Evolutionary conservation across 2,888 invertebrate genomes (phyloP), one percentile per base, ranked within the genome.

Genomic region (Plagodis pulveraria): DNA sequence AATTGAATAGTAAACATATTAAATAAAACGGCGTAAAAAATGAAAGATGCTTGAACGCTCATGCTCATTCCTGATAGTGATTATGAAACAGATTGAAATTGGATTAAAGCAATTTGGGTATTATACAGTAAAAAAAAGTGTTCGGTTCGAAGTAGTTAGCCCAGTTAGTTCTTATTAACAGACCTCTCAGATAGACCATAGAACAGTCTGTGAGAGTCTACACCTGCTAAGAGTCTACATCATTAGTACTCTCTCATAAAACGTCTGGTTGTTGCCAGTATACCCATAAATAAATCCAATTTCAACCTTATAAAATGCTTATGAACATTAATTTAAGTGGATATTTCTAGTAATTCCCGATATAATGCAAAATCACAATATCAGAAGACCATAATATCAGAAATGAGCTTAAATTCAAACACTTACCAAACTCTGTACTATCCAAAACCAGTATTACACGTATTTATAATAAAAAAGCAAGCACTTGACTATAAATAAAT

Each of bases 21-120:
- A 58, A 50, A 63, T 45, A 38, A 64, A 66, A 56, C 56, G 10
- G 41, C 42, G 43, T 35, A 49, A 63, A 62, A 55, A 7, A 6
- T 65, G 56, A 56, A 56, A 67, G 61, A 65, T 70, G 61, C 56
- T 73, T 58, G 49, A 62, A 70, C 55, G 66, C 63, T 66, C 84
- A 81, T 83, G 84, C 83, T 73, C 83, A 84, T 83, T 83, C 81
- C 81, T 77, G 80, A 79, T 71, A 66, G 65, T 60, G 62, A 56
- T 67, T 56, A 5, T 42, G 44, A 34, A 35, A 6, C 12, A 58
- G 52, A 50, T 56, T 49, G 46, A 55, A 63, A 47, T 50, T 47
- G 50, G 43, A 51, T 11, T 10, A 22, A 10, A 12, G 34, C 50
- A 32, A 11, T n/a, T 42, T 11, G 40, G 34, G 6, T 11, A 38